Base-by-base conservation (phyloP, 2,797 vertebrate genomes). In the Platyrinchus mystaceus region DNA sequence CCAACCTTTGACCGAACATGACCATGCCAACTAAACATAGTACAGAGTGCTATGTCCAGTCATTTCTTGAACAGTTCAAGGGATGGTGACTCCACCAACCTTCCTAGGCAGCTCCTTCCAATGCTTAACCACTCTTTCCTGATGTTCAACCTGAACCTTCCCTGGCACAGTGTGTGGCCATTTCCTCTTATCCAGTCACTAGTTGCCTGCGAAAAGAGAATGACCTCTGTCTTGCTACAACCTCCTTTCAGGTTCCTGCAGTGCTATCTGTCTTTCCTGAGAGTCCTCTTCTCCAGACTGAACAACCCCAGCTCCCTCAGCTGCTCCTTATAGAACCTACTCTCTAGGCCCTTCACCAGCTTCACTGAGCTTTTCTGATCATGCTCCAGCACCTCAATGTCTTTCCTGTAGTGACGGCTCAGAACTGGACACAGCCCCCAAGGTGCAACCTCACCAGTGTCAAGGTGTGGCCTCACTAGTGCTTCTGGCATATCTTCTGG, bases 181-280 rank as follows among this genome's bases (percentile, higher is more conserved):
- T 39, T 12, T 46, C n/a, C 14, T 66, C 52, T 66, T 19, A 24
- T 66, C 39, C 28, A 30, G 8, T 20, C 14, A 9, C 22, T 52
- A 14, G 30, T 27, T 79, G 14, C 24, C 26, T 18, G 32, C 20
- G 67, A 36, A 11, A 73, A 66, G 23, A 66, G 5, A 36, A 8
- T 0, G 0, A 53, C 11, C 1, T 15, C 19, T 8, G 28, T 16
- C 34, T 36, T 39, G 8, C 9, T 41, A 17, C 30, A 59, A 1
- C 21, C 21, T 46, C 26, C 34, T 52, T 59, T 52, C 58, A 70
- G 30, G 24, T 18, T 43, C 43, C 43, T 52, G 46, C n/a, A 34
- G 6, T 52, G 34, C 26, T 16, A 58, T 34, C 44, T 9, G 30
- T 41, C 43, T 70, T 30, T 12, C 6, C 24, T 6, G 14, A 46